Evolutionary conservation across 2,113 vertebrate species (phyloP), one percentile per base, ranked within the genome.

Genomic region (Eidolon helvum): DNA sequence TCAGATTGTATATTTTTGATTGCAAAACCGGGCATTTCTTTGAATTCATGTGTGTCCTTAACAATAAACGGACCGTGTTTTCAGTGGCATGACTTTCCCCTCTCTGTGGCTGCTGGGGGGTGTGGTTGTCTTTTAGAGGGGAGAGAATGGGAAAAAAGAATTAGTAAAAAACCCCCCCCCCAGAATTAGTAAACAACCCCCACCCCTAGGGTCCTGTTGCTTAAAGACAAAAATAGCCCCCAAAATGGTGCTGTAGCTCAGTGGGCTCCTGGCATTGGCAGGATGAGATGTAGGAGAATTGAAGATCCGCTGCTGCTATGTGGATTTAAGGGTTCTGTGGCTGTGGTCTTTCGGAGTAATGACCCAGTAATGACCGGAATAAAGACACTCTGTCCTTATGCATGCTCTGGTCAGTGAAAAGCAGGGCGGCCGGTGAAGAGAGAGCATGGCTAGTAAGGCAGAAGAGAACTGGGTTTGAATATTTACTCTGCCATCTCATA

Each of bases 21-120:
- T 95, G 86, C 91, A 87, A 95, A 92, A 93, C 55, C 89, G 68
- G 78, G 93, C 93, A 79, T 97, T 97, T 91, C 93, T 98, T 91
- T 95, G 96, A 98, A 95, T 93, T 95, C 84, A 18, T 83, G 84
- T 80, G 80, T 96, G 80, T 82, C 94, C 87, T 91, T 91, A 75
- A 91, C 96, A 92, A 72, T 45, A 92, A 48, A 79, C 12, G 66
- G 89, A 61, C 65, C 11, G 3, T 45, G 55, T 68, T 94, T 91
- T 65, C 50, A 2, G 24, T 68, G 68, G 55, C 5, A 0, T 10
- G 2, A 7, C 24, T 40, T 14, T 9, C 12, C 35, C 45, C 4
- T n/a, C 40, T 45, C 55, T 59, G 45, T 35, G 35, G 79, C 71
- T 78, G 50, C 18, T 0, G 3, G 15, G 45, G 57, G 38, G 14